Percentiles rank a stretch among this genome's conserved stretches.
phyloP scores from a whole-genome alignment of 2,888 invertebrate species.

The Syrphus vitripennis region DNA sequence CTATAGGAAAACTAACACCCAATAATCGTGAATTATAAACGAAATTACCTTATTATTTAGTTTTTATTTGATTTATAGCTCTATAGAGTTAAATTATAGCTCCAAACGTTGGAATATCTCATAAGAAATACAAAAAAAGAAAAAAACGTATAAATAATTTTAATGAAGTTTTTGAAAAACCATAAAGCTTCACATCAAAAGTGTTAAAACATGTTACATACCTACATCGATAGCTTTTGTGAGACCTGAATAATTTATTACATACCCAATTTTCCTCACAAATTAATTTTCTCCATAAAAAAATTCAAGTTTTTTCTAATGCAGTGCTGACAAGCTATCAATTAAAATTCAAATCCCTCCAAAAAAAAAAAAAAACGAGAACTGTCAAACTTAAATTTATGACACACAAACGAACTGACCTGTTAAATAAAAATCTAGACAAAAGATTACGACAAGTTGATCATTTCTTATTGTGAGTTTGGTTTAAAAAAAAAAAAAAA shows the following conservation, averaged over 20 bases:
- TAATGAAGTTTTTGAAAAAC: neutral
- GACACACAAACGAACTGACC: conserved; percentile 14
- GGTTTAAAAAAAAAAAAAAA: too few relatives aligned
- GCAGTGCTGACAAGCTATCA: conserved; percentile 23
- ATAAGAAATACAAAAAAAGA: neutral
- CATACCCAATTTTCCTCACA: conserved; percentile 2
- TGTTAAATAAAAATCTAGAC: conserved; percentile 29
- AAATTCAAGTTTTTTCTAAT: neutral
- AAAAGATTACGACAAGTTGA: conserved; percentile 39
- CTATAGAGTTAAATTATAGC: neutral
- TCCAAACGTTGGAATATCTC: neutral
- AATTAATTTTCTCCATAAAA: neutral
- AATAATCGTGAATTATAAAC: neutral
- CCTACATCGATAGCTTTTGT: neutral
- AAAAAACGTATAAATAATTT: conserved; percentile 4
- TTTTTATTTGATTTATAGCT: neutral
- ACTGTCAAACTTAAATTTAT: conserved; percentile 47
- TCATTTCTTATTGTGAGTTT: conserved; percentile 25
- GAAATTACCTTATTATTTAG: neutral
- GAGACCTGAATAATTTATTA: conserved; percentile 15
- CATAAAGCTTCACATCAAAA: neutral
- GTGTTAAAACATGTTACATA: neutral
- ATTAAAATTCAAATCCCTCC: conserved; percentile 42
- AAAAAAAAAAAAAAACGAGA: neutral
- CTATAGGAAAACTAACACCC: neutral